Evolutionary conservation across 2,888 invertebrate genomes (phyloP).

Genomic region (Coleophora deauratella): DNA sequence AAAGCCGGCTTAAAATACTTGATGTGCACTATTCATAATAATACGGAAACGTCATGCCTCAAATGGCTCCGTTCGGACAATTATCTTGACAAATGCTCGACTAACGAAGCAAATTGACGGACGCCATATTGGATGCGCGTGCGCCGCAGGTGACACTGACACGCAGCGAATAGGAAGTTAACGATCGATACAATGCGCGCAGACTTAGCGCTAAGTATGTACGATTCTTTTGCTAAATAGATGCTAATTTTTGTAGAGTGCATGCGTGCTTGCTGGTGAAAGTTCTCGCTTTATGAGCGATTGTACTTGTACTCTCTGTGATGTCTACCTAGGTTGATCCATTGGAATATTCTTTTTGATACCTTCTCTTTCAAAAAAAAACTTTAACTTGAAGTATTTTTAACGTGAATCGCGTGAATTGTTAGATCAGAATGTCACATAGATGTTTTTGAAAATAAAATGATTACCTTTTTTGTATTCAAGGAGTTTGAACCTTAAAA

Average conservation of each 20-base stretch:
- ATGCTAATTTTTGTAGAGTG: conserved; percentile 32
- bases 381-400: too few relatives aligned
- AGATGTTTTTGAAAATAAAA: too few relatives aligned
- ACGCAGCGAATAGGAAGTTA: conserved; percentile 49
- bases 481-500: too few relatives aligned
- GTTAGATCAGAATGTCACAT: too few relatives aligned
- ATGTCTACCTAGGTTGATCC: too few relatives aligned
- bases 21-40: conserved; percentile 33
- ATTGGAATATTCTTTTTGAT: too few relatives aligned
- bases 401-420: too few relatives aligned
- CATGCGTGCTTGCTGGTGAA: conserved; percentile 25
- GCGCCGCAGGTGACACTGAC: conserved; percentile 45
- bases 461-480: too few relatives aligned
- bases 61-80: conserved; percentile 51
- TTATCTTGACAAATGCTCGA: conserved; percentile 64
- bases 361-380: too few relatives aligned
- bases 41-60: conserved; percentile 52
- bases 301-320: too few relatives aligned
- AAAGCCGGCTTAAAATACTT: conserved; percentile 1
- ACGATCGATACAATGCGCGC: conserved; percentile 43
- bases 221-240: conserved; percentile 33
- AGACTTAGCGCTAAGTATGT: conserved; percentile 22
- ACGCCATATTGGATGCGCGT: conserved; percentile 40
- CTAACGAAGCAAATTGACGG: conserved; percentile 53
- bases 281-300: conserved; percentile 29